Conservation (phyloP, 2,113 vertebrate genomes). For the Arvicanthis niloticus region DNA sequence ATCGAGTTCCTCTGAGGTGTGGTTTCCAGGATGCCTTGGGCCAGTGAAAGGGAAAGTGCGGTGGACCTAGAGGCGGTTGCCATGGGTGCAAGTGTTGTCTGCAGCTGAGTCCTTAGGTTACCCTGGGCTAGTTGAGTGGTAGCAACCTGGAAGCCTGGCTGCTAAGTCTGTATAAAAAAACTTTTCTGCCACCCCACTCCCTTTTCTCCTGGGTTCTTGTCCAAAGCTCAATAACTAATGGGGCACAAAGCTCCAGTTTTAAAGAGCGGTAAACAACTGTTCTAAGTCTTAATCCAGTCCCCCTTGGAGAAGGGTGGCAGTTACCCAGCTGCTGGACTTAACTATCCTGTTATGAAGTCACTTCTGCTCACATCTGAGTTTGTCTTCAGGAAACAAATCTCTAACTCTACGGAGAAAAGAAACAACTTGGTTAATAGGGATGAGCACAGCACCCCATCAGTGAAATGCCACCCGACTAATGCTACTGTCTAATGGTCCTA, state of each 20-base stretch:
- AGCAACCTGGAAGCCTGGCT: neutral
- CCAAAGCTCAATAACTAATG: slow-evolving; percentile 25
- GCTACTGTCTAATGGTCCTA: neutral
- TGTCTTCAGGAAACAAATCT: slow-evolving; percentile 3
- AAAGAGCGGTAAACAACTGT: neutral
- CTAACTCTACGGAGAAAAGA: neutral
- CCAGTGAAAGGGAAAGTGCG: neutral
- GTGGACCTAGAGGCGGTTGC: neutral
- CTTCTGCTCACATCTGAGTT: slow-evolving; percentile 49
- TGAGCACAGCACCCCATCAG: neutral
- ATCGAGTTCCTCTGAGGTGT: slow-evolving; percentile 26
- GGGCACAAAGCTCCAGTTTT: slow-evolving; percentile 11
- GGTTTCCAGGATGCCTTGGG: neutral
- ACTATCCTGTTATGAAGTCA: slow-evolving; percentile 9
- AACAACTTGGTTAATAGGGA: neutral
- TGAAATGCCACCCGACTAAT: neutral
- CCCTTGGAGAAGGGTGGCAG: neutral
- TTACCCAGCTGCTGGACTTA: neutral
- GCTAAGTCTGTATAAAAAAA: neutral
- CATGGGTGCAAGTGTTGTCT: slow-evolving; percentile 23
- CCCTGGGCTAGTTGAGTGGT: neutral
- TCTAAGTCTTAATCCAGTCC: neutral
- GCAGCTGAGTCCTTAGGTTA: neutral
- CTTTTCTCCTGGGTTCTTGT: neutral
- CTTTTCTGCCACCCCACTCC: neutral